A percentile compares a stretch with the other conserved stretches of the same genome.
These are phyloP conservation scores for Gallirallus australis DNA, from an alignment of 2,797 vertebrate genomes.

Conservation along the genomic window DNA sequence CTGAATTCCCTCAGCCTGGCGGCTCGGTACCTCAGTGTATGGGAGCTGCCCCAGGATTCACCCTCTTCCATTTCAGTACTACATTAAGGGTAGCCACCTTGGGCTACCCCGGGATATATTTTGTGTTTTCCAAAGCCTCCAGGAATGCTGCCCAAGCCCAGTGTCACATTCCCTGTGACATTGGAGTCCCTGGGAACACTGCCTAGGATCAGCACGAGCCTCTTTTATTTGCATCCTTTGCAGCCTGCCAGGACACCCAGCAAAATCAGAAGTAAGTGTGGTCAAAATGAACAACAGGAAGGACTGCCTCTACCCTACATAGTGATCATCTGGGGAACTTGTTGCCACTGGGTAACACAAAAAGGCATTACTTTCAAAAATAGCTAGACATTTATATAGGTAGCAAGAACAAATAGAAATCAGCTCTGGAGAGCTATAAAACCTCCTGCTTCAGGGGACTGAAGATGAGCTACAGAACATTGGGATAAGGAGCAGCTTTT, in stretches of 20 bases:
- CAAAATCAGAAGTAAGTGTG: constrained; percentile 5
- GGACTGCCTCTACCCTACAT: neutral
- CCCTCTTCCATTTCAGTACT: neutral
- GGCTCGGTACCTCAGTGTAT: neutral
- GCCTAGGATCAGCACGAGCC: neutral
- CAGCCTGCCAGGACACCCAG: neutral
- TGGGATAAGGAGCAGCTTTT: neutral
- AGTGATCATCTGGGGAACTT: neutral
- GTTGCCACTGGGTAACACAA: neutral
- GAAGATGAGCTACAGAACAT: neutral
- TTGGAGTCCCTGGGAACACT: neutral
- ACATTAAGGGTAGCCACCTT: neutral
- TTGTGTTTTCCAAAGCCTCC: neutral
- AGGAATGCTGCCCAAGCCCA: neutral
- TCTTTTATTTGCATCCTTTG: neutral
- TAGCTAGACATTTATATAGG: neutral
- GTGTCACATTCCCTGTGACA: neutral
- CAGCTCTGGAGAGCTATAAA: neutral
- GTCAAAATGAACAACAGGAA: neutral
- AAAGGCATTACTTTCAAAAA: neutral
- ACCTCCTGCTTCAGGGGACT: neutral
- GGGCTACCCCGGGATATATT: neutral
- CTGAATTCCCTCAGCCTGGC: neutral
- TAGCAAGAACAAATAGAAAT: neutral
- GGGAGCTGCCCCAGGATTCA: neutral